Evolutionary conservation across 2,888 invertebrate genomes (phyloP), one percentile per base, ranked within the genome.

Genomic region (Oeneis ivallda): DNA sequence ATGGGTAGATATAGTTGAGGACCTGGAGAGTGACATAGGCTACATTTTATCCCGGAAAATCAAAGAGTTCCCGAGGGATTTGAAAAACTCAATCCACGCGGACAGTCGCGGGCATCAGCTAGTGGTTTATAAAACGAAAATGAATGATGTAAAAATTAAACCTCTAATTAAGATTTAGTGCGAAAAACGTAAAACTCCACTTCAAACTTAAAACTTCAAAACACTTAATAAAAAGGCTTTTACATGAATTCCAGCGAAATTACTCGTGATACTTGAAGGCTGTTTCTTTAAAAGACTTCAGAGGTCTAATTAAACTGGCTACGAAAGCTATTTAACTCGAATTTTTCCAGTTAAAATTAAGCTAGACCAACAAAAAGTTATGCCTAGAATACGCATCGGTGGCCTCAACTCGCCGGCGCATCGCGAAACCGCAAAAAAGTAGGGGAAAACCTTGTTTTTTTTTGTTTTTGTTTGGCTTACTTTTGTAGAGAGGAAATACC

Each of bases 321-420:
- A 13, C 17, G 13, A 11, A 11, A 56, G 56, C 56, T 56, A 41
- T 56, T 53, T 56, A 45, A 47, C 58, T 47, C 47, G 57, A 66
- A 32, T 66, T 63, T 56, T 66, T 63, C 43, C 61, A 65, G 50
- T 56, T 65, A 49, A 65, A 65, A 58, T 65, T 62, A 57, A 65
- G 62, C 62, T 62, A 41, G 61, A 34, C 50, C 65, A 62, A 66
- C 66, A 47, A 58, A 64, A 70, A 64, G 68, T 70, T 64, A 64
- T 54, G 62, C 50, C 39, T 11, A 41, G 66, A 62, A 49, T 52
- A 64, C 66, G 68, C 70, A 68, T 56, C 63, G 65, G 43, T 61
- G 62, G 41, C n/a, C 43, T 11, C 13, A 39, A 9, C 39, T 49
- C 34, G 60, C 43, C 57, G 53, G 58, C 58, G 56, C 56, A 56